Evolutionary conservation across 2,888 invertebrate genomes (phyloP).

Genomic region (Leistus spinibarbis): DNA sequence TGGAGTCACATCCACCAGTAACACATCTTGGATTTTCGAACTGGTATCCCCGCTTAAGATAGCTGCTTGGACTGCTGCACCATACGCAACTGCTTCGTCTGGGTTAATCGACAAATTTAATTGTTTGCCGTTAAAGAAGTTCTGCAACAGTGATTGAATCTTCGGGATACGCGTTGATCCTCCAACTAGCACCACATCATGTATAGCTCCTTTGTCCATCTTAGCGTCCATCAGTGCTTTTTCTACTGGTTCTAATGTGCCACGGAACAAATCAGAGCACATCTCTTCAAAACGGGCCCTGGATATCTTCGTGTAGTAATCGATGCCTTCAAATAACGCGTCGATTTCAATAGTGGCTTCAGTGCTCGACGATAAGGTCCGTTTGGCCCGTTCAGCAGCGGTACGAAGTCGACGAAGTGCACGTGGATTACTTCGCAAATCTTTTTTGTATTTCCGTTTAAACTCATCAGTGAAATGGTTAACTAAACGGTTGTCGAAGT

Average conservation of each 20-base stretch:
- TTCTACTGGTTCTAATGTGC: constrained; percentile 74
- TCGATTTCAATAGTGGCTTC: constrained; percentile 79
- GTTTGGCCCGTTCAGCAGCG: constrained; percentile 78
- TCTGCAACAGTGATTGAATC: constrained; percentile 74
- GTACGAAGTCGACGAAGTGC: constrained; percentile 73
- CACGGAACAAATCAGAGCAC: constrained; percentile 72
- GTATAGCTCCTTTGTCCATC: constrained; percentile 74
- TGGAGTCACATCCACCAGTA: constrained; percentile 72
- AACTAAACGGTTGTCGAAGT: constrained; percentile 67
- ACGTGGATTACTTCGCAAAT: constrained; percentile 68
- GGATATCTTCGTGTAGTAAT: constrained; percentile 74
- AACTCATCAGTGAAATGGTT: constrained; percentile 74
- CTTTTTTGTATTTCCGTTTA: constrained; percentile 73
- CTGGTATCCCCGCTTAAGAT: constrained; percentile 60
- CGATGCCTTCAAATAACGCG: constrained; percentile 74
- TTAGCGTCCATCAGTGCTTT: constrained; percentile 77
- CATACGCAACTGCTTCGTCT: constrained; percentile 55
- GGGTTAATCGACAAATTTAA: constrained; percentile 54
- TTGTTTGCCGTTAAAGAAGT: constrained; percentile 71
- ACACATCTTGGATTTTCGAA: constrained; percentile 74
- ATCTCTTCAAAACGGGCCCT: constrained; percentile 79
- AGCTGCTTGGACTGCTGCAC: constrained; percentile 54
- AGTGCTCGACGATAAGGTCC: constrained; percentile 76
- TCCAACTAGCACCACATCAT: constrained; percentile 82
- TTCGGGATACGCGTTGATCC: constrained; percentile 83